Evolutionary conservation across 2,888 invertebrate genomes (phyloP).

Genomic region (Drosophila atripex): DNA sequence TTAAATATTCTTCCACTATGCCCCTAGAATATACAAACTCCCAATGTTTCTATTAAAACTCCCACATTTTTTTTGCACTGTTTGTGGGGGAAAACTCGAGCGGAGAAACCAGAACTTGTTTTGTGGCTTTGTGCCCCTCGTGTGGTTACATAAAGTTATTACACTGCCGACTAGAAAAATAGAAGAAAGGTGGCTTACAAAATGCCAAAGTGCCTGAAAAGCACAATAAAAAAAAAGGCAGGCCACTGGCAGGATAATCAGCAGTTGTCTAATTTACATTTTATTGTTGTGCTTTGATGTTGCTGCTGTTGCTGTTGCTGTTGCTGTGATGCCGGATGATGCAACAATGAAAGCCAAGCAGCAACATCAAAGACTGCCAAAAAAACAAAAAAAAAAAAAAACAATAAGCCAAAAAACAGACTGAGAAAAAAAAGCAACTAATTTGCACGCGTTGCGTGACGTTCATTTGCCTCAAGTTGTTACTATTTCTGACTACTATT

Average conservation of each 20-base stretch:
- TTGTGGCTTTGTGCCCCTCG: conserved; percentile 23
- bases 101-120: conserved; percentile 57
- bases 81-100: conserved; percentile 10
- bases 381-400: conserved; percentile 34
- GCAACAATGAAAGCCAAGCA: conserved; percentile 41
- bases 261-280: conserved; percentile 64
- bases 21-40: no score
- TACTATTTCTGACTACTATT: not conserved
- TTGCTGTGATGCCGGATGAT: conserved; percentile 35
- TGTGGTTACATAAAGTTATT: conserved; percentile 63
- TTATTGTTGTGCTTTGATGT: conserved; percentile 49
- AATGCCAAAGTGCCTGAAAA: not conserved
- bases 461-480: conserved; percentile 38
- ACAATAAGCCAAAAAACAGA: conserved; percentile 24
- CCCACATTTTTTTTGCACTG: not conserved
- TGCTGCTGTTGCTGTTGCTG: conserved; percentile 18
- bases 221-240: not conserved
- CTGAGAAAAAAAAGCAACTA: conserved; percentile 40
- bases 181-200: not conserved
- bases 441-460: conserved; percentile 71
- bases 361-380: conserved; percentile 34
- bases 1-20: no score
- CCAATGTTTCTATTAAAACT: not conserved
- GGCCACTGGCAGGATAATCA: conserved; percentile 37
- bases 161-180: conserved; percentile 9